phyloP scores from a whole-genome alignment of 2,888 invertebrate species.

The Rhopalosiphum nymphaeae region DNA sequence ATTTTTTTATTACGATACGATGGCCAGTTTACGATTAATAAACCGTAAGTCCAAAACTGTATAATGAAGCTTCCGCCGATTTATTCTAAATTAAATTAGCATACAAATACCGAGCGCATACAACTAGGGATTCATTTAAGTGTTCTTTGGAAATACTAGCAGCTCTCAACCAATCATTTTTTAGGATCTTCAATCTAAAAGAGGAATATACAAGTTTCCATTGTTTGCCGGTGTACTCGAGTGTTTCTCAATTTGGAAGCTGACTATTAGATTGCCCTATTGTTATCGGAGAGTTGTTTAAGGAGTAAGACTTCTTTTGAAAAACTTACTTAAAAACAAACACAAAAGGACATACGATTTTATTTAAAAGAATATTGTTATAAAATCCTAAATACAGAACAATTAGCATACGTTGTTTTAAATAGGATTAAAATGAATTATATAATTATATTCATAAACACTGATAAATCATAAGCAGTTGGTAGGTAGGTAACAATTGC shows the following conservation, averaged over 20 bases:
- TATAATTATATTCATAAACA: slow-evolving; percentile 15
- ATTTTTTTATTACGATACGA: neutral
- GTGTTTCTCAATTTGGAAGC: slow-evolving; percentile 51
- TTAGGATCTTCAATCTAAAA: slow-evolving; percentile 29
- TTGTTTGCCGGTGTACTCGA: slow-evolving; percentile 38
- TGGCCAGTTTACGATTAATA: neutral
- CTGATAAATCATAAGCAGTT: neutral
- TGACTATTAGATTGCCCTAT: slow-evolving; percentile 40
- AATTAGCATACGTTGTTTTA: slow-evolving; percentile 41
- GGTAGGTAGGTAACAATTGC: neutral
- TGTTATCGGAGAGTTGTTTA: slow-evolving; percentile 29
- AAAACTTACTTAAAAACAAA: slow-evolving; percentile 33
- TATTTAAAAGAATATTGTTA: slow-evolving; percentile 36
- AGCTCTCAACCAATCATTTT: slow-evolving; percentile 41
- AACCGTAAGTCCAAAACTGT: neutral
- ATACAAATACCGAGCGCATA: slow-evolving; percentile 23
- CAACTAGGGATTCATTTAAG: slow-evolving; percentile 13
- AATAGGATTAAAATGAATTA: slow-evolving; percentile 41
- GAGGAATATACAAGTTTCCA: slow-evolving; percentile 44
- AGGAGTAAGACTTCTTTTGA: slow-evolving; percentile 43
- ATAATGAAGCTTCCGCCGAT: neutral
- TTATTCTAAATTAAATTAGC: slow-evolving; percentile 30
- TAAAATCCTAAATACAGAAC: neutral
- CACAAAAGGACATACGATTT: slow-evolving; percentile 39
- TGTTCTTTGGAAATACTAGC: slow-evolving; percentile 31